A percentile compares a stretch with the other conserved stretches of the same genome.
These are phyloP conservation scores for Sebastes hubbsi DNA, from an alignment of 2,797 vertebrate species.

Conservation along the genomic window DNA sequence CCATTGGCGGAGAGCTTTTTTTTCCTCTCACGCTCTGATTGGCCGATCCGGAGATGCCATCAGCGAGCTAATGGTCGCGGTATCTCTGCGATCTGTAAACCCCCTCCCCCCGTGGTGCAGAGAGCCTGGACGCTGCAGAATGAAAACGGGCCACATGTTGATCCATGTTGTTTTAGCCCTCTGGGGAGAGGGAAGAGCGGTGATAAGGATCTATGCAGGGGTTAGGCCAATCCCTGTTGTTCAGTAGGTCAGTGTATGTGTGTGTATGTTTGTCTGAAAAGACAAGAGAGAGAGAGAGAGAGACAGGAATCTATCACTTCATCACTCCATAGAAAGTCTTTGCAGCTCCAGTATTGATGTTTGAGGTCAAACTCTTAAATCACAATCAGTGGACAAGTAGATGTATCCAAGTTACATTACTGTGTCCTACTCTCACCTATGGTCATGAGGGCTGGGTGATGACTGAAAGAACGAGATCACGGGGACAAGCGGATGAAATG, in stretches of 20 bases:
- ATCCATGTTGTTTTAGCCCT: conserved; percentile 78
- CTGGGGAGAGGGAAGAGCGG: conserved; percentile 67
- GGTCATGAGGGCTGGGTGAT: no score
- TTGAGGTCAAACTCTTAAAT: conserved; percentile 33
- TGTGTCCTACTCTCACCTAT: background rate
- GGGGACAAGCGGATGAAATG: no score
- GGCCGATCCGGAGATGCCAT: conserved; percentile 55
- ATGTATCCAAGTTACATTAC: conserved; percentile 14
- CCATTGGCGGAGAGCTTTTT: conserved; percentile 34
- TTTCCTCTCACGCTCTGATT: conserved; percentile 37
- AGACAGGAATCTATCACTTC: conserved; percentile 22
- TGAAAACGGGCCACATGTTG: conserved; percentile 70
- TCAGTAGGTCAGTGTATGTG: conserved; percentile 21
- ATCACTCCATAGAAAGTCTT: conserved; percentile 16
- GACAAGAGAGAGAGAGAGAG: background rate
- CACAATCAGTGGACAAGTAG: conserved; percentile 18
- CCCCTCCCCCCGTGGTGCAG: conserved; percentile 46
- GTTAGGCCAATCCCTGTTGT: conserved; percentile 65
- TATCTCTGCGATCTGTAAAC: conserved; percentile 58
- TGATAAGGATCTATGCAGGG: conserved; percentile 74
- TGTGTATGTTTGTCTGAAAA: conserved; percentile 11
- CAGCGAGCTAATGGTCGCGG: conserved; percentile 40
- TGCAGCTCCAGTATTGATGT: conserved; percentile 8
- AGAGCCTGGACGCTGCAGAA: conserved; percentile 49
- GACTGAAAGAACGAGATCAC: no score